Evolutionary conservation across 2,113 vertebrate genomes (phyloP), one percentile per base, ranked within the genome.

Genomic region (Drymodes brunneopygia): DNA sequence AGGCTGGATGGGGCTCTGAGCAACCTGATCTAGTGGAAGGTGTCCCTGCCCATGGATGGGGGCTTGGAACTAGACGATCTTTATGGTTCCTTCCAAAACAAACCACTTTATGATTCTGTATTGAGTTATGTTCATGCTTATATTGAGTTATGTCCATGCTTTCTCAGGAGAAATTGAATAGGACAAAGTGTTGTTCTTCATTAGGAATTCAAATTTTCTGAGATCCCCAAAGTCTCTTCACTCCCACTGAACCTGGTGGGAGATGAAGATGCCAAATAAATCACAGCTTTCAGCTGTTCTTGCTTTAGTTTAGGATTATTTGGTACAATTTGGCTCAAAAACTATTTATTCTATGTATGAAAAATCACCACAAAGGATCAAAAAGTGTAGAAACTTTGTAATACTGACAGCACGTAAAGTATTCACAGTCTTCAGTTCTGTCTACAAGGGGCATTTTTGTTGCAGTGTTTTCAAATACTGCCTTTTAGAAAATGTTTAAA

Each of bases 161-260:
- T 89, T 71, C 53, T 85, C 72, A 60, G 54, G 48, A 64, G 57
- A 81, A 86, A 81, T 75, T 73, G 48, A 81, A 89, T 31, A 60
- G 31, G 40, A 35, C 7, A 22, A 89, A 66, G 29, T 5, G 36
- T 27, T 70, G 11, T 45, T 78, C 31, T 72, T 85, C 67, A 12
- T 70, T n/a, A 82, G 15, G 29, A 61, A 67, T 84, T 86, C 22
- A 45, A 11, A 35, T 75, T 65, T 50, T 78, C 44, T 77, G 33
- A 21, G 33, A 82, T 70, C 86, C 42, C 22, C 40, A 15, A 72
- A 61, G 53, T 88, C 50, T 11, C 16, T 73, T 75, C 29, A 2
- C 29, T 75, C 38, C 15, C 15, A 11, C 24, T 69, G 25, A 79
- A 61, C 1, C 2, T 67, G 23, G 16, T 56, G 5, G 57, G 36